Evolutionary conservation across 2,888 invertebrate genomes (phyloP).

Genomic region (Rutpela maculata): DNA sequence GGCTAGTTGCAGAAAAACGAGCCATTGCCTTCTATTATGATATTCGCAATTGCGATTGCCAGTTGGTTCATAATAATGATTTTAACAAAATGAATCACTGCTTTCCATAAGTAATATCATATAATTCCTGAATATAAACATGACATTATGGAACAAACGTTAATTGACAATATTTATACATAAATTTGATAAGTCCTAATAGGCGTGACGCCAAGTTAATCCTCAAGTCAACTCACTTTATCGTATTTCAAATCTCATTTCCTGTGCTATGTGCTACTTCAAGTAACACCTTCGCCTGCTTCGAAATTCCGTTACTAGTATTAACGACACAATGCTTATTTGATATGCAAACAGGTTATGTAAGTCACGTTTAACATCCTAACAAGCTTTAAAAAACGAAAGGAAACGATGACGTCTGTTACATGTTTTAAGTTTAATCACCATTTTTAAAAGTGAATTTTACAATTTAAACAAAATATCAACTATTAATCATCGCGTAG

Average conservation of each 20-base stretch:
- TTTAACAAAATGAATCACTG: too few species aligned
- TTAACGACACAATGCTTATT: not conserved
- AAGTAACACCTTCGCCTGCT: not conserved
- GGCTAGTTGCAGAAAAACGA: too few species aligned
- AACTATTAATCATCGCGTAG: too few species aligned
- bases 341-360: conserved; percentile 6
- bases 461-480: not conserved
- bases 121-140: too few species aligned
- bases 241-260: conserved; percentile 11
- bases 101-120: too few species aligned
- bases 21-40: too few species aligned
- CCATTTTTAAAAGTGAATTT: conserved; percentile 6
- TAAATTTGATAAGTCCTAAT: too few species aligned
- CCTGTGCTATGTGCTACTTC: conserved; percentile 11
- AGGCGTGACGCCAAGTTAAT: too few species aligned
- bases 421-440: conserved; percentile 20
- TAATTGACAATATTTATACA: too few species aligned
- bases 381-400: not conserved
- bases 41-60: too few species aligned
- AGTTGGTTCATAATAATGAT: too few species aligned
- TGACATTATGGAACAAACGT: too few species aligned
- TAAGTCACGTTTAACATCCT: conserved; percentile 10
- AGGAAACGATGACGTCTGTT: conserved; percentile 24
- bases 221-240: not conserved
- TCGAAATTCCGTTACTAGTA: conserved; percentile 8